Conservation (phyloP, 2,888 invertebrate species). For the Rhogogaster chlorosoma region DNA sequence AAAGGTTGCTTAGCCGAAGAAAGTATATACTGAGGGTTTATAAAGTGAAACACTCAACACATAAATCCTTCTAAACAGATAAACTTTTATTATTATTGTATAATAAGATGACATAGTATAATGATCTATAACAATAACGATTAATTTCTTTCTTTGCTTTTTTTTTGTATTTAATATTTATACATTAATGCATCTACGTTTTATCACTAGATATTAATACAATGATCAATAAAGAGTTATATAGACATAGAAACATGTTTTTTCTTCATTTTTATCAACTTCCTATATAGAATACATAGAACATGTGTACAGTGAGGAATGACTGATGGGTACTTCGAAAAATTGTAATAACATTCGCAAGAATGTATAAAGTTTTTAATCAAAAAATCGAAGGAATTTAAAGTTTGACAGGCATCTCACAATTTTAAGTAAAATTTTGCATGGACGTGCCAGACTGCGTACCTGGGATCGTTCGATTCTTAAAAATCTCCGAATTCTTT, state of each 20-base stretch:
- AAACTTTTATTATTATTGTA: conserved; percentile 44
- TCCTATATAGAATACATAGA: conserved; percentile 35
- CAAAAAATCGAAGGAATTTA: neutral
- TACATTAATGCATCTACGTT: conserved; percentile 18
- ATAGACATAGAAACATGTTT: conserved; percentile 28
- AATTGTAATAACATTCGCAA: conserved; percentile 12
- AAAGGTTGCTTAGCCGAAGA: neutral
- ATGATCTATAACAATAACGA: conserved; percentile 34
- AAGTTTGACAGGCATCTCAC: neutral
- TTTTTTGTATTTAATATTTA: conserved; percentile 16
- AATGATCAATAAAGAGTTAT: conserved; percentile 43
- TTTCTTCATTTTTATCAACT: neutral
- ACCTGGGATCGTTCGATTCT: neutral
- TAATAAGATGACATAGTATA: conserved; percentile 34
- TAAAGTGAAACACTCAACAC: neutral
- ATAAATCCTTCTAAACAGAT: conserved; percentile 39
- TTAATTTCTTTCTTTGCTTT: conserved; percentile 2
- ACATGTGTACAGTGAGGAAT: conserved; percentile 43
- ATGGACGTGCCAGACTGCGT: neutral
- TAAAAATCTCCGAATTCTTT: neutral
- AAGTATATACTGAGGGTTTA: neutral
- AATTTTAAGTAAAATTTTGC: conserved; percentile 23
- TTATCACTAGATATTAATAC: conserved; percentile 32
- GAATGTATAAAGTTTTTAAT: neutral
- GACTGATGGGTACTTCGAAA: conserved; percentile 37